phyloP scores from a whole-genome alignment of 1,140 invertebrate species.

The Sminthurinus signatus region DNA sequence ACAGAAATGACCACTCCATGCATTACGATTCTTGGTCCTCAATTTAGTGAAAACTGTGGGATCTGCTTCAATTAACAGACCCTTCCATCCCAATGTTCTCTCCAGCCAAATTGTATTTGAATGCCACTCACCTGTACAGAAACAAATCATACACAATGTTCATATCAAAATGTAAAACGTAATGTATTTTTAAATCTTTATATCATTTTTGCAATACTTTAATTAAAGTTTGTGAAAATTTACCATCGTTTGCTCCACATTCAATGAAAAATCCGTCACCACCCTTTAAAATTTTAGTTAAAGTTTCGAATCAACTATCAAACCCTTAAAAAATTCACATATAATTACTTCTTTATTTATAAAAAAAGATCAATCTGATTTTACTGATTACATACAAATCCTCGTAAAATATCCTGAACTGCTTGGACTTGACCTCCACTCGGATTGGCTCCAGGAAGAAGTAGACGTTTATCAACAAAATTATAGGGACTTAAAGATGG shows the following conservation, averaged over 20 bases:
- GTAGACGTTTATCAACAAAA: not conserved
- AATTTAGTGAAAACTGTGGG: slow-evolving; percentile 41
- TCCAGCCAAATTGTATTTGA: slow-evolving; percentile 44
- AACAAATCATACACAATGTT: too few relatives aligned
- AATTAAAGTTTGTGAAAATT: too few relatives aligned
- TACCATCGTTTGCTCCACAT: slow-evolving; percentile 44
- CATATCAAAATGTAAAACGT: too few relatives aligned
- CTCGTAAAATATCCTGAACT: not conserved
- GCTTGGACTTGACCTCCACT: not conserved
- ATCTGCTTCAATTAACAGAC: slow-evolving; percentile 35
- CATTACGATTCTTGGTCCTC: slow-evolving; percentile 42
- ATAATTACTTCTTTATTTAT: not conserved
- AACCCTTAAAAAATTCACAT: not conserved
- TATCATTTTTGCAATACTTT: too few relatives aligned
- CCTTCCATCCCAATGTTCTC: slow-evolving; percentile 29
- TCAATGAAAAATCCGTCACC: slow-evolving; percentile 45
- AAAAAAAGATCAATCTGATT: not conserved
- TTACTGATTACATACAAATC: slow-evolving; percentile 1
- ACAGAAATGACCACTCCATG: slow-evolving; percentile 25
- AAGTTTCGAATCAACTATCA: too few relatives aligned
- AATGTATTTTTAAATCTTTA: too few relatives aligned
- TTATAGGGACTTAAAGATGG: not conserved
- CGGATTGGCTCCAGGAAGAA: not conserved
- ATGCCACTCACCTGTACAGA: slow-evolving; percentile 43
- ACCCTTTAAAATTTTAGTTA: not conserved